A percentile compares a stretch with the other conserved stretches of the same genome.
phyloP scores from a whole-genome alignment of 2,113 vertebrate species.

The Rhinolophus ferrumequinum region DNA sequence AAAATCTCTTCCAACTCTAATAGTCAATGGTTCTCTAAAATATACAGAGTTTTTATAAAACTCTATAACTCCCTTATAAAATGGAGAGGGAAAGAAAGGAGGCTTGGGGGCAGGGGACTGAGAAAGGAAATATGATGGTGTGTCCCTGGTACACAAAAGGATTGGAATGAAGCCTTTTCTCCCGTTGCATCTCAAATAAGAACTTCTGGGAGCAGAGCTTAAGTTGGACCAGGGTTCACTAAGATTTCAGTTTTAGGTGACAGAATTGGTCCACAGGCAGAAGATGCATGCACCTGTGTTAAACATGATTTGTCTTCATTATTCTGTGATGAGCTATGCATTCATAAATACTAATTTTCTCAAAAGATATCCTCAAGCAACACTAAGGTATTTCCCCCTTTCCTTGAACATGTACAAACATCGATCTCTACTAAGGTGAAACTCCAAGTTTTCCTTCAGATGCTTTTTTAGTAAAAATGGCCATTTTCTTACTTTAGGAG shows the following conservation, averaged over 20 bases:
- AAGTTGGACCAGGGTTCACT: not conserved
- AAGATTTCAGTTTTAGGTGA: not conserved
- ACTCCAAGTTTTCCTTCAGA: constrained; percentile 35
- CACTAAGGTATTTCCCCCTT: not conserved
- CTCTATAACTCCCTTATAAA: not conserved
- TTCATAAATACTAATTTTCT: not conserved
- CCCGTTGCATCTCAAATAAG: not conserved
- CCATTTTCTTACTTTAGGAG: constrained; percentile 64
- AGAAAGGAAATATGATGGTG: not conserved
- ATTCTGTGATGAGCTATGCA: not conserved
- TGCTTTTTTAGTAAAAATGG: constrained; percentile 44
- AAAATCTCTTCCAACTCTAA: constrained; percentile 26
- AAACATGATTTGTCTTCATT: not conserved
- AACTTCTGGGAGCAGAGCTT: not conserved
- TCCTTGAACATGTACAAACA: not conserved
- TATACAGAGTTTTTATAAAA: not conserved
- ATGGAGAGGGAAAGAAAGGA: not conserved
- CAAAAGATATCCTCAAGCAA: not conserved
- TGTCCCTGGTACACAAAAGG: not conserved
- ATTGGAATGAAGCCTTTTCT: not conserved
- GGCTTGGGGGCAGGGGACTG: too few species aligned
- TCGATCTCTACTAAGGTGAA: constrained; percentile 61
- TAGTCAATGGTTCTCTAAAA: not conserved
- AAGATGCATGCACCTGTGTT: not conserved
- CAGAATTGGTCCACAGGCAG: not conserved